Evolutionary conservation across 2,888 invertebrate genomes (phyloP), one percentile per base, ranked within the genome.

Genomic region (Scaptomyza reducta): DNA sequence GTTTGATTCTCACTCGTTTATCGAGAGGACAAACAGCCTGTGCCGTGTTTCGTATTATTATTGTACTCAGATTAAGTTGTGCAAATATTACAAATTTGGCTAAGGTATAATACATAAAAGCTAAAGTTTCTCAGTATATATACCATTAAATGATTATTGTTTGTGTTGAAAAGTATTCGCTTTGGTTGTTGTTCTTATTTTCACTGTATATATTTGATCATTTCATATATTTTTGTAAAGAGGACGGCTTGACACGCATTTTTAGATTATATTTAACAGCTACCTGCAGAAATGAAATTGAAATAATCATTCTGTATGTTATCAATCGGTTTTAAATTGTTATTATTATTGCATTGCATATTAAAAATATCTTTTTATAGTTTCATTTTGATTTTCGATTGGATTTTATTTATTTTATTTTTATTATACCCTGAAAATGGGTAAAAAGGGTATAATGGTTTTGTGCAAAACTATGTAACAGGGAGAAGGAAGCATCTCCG

Each of bases 161-260:
- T 54, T 22, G 1, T 14, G 38, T 40, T 40, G 16, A 69, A 57
- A 60, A 70, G 66, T 73, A 65, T 53, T 73, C 51, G 63, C 49
- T 70, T 78, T 63, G 68, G 35, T 68, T 70, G 14, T 55, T 29
- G 29, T 29, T 47, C 33, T 64, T 49, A 58, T 54, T 6, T 35
- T 35, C 35, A 35, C n/a, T 11, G 22, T 22, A 22, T 22, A 22
- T 22, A 22, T 22, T 4, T 74, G 62, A 69, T 77, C 58, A 59
- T 65, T 83, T 38, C 10, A 3, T 14, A 9, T 38, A 14, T 3
- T 63, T 70, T 86, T 86, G 88, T 83, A 84, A 75, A 84, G 87
- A 88, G 83, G 83, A 84, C 83, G 83, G 83, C 87, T 88, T 87
- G 85, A 77, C 87, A 87, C 76, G 63, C 85, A 74, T 81, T 62